A percentile compares a stretch with the other conserved stretches of the same genome.
phyloP scores from a whole-genome alignment of 2,113 vertebrate species.

The Galbula dea region DNA sequence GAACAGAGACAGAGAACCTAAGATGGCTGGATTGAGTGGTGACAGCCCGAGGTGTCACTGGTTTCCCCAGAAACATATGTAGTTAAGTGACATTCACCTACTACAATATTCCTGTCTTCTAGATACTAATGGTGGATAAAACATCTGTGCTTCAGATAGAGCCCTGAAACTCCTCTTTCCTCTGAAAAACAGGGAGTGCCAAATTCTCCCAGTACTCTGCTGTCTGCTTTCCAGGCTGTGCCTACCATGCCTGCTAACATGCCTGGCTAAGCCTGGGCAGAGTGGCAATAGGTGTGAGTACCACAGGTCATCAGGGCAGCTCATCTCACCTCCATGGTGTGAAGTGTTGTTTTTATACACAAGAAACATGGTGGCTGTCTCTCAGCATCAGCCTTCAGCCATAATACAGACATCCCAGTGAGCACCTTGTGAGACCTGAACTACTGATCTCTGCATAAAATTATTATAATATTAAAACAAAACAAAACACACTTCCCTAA shows the following conservation, averaged over 20 bases:
- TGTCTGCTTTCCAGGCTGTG: background rate
- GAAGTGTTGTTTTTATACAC: rapidly evolving
- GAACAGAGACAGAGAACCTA: background rate
- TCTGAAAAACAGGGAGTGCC: background rate
- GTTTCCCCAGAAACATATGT: background rate
- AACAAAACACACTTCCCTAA: background rate
- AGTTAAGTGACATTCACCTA: background rate
- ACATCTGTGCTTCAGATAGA: too few species aligned
- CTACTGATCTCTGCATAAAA: background rate
- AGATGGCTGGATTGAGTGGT: background rate
- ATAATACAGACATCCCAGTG: background rate
- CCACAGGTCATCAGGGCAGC: too few species aligned
- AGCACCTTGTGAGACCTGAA: background rate
- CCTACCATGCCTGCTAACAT: too few species aligned
- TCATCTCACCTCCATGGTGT: background rate
- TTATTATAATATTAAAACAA: background rate
- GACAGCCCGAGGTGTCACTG: background rate
- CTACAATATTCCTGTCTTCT: background rate
- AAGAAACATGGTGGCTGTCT: background rate
- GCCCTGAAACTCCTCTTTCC: too few species aligned
- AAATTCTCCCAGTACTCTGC: background rate
- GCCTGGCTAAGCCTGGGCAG: rapidly evolving
- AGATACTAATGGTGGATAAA: too few species aligned
- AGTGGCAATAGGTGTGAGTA: background rate
- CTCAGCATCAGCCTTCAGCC: background rate